phyloP scores from a whole-genome alignment of 2,888 invertebrate species.

The Pecten maximus region DNA sequence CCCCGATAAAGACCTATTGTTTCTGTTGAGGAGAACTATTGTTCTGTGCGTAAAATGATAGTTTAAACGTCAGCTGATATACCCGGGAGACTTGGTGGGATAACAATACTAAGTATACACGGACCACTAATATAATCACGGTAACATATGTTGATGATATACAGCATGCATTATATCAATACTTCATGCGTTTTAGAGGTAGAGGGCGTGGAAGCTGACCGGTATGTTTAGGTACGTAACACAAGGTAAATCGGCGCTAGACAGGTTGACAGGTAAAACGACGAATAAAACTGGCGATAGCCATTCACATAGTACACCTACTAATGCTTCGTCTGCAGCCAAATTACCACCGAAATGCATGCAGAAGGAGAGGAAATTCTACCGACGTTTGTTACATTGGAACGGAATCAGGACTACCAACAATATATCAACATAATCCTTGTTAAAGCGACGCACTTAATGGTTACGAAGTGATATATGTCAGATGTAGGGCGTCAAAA shows the following conservation, averaged over 20 bases:
- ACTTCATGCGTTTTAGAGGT: not conserved
- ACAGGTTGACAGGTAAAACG: not conserved
- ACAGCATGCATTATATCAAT: not conserved
- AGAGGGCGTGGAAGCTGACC: too few species aligned
- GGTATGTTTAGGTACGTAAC: not conserved
- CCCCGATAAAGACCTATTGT: not conserved
- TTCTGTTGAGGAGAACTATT: not conserved
- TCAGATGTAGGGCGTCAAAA: not conserved
- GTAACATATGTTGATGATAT: not conserved
- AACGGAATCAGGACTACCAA: not conserved
- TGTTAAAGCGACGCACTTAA: too few species aligned
- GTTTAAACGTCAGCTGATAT: not conserved
- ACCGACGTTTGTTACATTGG: not conserved
- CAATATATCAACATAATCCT: not conserved
- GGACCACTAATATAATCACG: not conserved
- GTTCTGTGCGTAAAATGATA: not conserved
- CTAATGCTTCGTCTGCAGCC: not conserved
- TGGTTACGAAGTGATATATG: not conserved
- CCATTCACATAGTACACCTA: not conserved
- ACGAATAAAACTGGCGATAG: not conserved
- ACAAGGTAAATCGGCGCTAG: not conserved
- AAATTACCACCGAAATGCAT: not conserved
- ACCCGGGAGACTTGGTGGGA: not conserved
- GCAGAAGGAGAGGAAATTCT: not conserved
- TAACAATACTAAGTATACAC: not conserved